Evolutionary conservation across 2,888 invertebrate genomes (phyloP), one percentile per base, ranked within the genome.

Genomic region (Cephus pulcher): DNA sequence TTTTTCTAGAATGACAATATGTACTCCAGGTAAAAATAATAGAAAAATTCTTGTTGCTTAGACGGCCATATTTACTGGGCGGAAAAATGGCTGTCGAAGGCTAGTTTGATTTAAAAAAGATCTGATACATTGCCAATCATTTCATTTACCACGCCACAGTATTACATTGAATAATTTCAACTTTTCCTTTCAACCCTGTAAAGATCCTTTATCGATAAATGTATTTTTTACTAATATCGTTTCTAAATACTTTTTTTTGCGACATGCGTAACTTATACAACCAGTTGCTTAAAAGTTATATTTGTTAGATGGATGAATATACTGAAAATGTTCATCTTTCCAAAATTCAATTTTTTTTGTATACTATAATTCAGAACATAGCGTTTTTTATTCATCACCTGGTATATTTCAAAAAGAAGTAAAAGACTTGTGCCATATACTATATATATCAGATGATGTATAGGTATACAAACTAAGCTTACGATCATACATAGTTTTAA

Each of bases 1-100:
- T 80, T 82, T 80, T 76, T 77, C 9, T 78, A 79, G 77, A 79
- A 76, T 81, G 78, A 74, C 68, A 75, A 78, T 80, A 81, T 79
- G 78, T 77, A 78, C 81, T 80, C 79, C 78, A 82, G 79, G 82
- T 81, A 86, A 86, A 86, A 79, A 88, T 85, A 86, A 85, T 84
- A 86, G 79, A 84, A 84, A 84, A 86, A 85, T 83, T 82, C 84
- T 86, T 85, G 83, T 84, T 85, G 85, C 83, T 84, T 84, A 84
- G 83, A 85, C 86, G 86, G 88, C 87, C 87, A 87, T 87, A 82
- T 86, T 87, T 88, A 81, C 84, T 84, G 82, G 83, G 83, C 84
- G 84, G 83, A 83, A 86, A 86, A 84, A 86, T 85, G 87, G 84
- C 85, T 80, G 87, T 81, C 84, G 81, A 82, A 80, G 79, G 79